phyloP scores from a whole-genome alignment of 2,888 invertebrate species.

The Pherbina coryleti region DNA sequence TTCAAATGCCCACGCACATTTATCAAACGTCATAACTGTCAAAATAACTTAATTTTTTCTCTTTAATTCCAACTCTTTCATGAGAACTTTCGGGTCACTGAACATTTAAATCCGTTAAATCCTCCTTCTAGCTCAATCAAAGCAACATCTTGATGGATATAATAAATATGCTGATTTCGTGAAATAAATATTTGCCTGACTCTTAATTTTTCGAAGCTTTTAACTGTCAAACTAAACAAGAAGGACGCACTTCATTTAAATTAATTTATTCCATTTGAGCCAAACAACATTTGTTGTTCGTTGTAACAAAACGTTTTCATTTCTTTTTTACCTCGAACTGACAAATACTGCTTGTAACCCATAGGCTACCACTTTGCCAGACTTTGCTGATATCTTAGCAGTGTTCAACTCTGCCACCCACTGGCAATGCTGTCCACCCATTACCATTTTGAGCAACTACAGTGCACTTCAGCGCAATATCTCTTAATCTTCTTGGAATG shows the following conservation, averaged over 20 bases:
- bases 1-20: too few relatives aligned
- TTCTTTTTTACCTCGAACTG: background rate
- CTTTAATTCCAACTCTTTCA: too few relatives aligned
- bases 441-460: background rate
- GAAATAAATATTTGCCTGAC: too few relatives aligned
- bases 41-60: too few relatives aligned
- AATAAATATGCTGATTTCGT: too few relatives aligned
- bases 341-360: background rate
- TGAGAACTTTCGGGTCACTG: too few relatives aligned
- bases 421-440: background rate
- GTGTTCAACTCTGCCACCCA: background rate
- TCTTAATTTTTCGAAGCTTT: background rate
- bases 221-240: background rate
- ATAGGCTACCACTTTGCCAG: too few relatives aligned
- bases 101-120: too few relatives aligned
- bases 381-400: too few relatives aligned
- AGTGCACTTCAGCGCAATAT: background rate
- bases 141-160: too few relatives aligned
- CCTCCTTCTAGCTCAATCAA: too few relatives aligned
- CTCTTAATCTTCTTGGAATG: conserved; percentile 28
- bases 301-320: background rate
- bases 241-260: conserved; percentile 20
- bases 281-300: conserved; percentile 25
- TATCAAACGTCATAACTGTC: too few relatives aligned
- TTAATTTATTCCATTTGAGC: conserved; percentile 21